Conservation (phyloP, 2,888 invertebrate genomes). For the Prenolepis imparis region DNA sequence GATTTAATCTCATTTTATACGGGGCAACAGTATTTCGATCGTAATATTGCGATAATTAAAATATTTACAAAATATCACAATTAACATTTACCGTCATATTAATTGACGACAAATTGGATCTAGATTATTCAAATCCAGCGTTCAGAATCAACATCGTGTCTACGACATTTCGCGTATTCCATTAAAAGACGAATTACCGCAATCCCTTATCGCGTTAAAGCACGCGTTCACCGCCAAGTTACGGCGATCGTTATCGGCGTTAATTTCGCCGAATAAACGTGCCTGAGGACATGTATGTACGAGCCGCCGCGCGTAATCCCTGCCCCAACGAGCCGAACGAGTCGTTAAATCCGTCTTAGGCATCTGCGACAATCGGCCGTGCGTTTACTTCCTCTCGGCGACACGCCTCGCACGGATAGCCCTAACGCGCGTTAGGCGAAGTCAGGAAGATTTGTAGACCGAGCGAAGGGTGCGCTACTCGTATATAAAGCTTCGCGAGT, state of each 20-base stretch:
- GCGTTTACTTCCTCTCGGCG: slow-evolving; percentile 59
- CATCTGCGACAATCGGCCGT: slow-evolving; percentile 66
- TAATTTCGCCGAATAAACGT: slow-evolving; percentile 47
- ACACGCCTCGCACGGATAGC: slow-evolving; percentile 52
- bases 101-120: neutral
- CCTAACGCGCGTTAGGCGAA: slow-evolving; percentile 62
- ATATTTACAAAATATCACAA: neutral
- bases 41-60: too few species aligned
- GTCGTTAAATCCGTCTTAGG: slow-evolving; percentile 66
- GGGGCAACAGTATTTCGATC: neutral
- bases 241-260: slow-evolving; percentile 28
- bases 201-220: slow-evolving; percentile 17
- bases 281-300: slow-evolving; percentile 45
- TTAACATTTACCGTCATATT: neutral
- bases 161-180: neutral
- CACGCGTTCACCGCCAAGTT: slow-evolving; percentile 24
- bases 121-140: neutral
- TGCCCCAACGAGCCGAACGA: slow-evolving; percentile 45
- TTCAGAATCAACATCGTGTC: neutral
- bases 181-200: neutral
- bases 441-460: slow-evolving; percentile 70
- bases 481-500: slow-evolving; percentile 44
- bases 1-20: neutral
- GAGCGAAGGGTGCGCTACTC: slow-evolving; percentile 32
- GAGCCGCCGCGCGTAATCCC: slow-evolving; percentile 59